These are phyloP conservation scores for Mercenaria mercenaria DNA, from an alignment of 1,140 invertebrate species.

Conservation along the genomic window DNA sequence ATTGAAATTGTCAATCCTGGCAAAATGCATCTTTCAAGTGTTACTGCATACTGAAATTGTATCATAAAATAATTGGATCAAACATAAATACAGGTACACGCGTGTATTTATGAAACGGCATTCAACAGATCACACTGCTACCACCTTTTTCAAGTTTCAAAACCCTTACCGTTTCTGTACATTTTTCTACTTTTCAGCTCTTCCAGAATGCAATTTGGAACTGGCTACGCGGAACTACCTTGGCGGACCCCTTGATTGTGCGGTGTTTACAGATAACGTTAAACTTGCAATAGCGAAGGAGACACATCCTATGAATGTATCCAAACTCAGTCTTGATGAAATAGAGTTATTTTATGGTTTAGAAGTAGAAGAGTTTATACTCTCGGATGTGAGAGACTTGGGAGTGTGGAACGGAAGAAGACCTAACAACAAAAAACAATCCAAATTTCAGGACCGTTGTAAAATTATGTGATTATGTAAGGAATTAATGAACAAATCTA, in stretches of 20 bases:
- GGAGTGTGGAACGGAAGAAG: slow-evolving; percentile 81
- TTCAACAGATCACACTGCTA: no score
- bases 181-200: slow-evolving; percentile 55
- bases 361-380: slow-evolving; percentile 82
- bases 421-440: slow-evolving; percentile 67
- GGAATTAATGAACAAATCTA: no score
- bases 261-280: slow-evolving; percentile 73
- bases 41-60: no score
- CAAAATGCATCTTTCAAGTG: no score
- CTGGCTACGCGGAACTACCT: slow-evolving; percentile 84
- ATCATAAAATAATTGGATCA: no score
- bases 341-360: slow-evolving; percentile 80
- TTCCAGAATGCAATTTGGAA: slow-evolving; percentile 82
- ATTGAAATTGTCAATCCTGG: no score
- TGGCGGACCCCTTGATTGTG: slow-evolving; percentile 79
- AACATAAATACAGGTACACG: no score
- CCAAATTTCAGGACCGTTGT: slow-evolving; percentile 70
- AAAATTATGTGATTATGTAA: slow-evolving; percentile 72
- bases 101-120: no score
- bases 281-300: slow-evolving; percentile 74
- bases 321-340: slow-evolving; percentile 74
- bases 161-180: no score
- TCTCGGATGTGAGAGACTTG: slow-evolving; percentile 78
- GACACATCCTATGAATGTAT: slow-evolving; percentile 73
- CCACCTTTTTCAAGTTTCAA: no score